phyloP scores from a whole-genome alignment of 2,797 vertebrate species.

The Scolopax rusticola region DNA sequence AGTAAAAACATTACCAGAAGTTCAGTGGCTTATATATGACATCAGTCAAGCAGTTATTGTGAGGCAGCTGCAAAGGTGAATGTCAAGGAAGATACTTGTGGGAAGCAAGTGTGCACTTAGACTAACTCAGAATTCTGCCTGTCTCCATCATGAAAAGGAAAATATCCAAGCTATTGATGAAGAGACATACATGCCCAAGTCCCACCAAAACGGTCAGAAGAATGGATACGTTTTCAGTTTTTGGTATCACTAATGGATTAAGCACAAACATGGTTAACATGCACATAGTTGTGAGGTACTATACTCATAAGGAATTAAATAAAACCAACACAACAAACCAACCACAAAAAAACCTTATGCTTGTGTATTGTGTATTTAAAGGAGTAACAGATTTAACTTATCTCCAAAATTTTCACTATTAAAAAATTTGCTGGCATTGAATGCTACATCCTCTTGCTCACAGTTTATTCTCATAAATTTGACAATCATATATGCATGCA shows the following conservation, averaged over 20 bases:
- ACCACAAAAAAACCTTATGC: rapidly evolving
- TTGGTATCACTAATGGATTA: not conserved
- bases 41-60: not conserved
- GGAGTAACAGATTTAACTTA: not conserved
- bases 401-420: not conserved
- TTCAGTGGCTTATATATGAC: not conserved
- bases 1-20: not conserved
- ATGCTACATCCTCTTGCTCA: not conserved
- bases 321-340: too few relatives aligned
- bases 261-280: not conserved
- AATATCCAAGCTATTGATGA: not conserved
- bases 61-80: not conserved
- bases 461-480: not conserved
- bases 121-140: not conserved
- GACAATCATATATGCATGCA: rapidly evolving
- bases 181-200: too few relatives aligned
- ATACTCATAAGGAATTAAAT: not conserved
- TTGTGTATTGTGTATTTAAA: not conserved
- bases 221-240: not conserved
- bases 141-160: not conserved
- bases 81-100: not conserved
- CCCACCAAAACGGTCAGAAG: not conserved
- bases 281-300: not conserved
- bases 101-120: not conserved
- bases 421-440: not conserved